Evolutionary conservation across 1,140 invertebrate species (phyloP).

Genomic region (Callitettix versicolor): DNA sequence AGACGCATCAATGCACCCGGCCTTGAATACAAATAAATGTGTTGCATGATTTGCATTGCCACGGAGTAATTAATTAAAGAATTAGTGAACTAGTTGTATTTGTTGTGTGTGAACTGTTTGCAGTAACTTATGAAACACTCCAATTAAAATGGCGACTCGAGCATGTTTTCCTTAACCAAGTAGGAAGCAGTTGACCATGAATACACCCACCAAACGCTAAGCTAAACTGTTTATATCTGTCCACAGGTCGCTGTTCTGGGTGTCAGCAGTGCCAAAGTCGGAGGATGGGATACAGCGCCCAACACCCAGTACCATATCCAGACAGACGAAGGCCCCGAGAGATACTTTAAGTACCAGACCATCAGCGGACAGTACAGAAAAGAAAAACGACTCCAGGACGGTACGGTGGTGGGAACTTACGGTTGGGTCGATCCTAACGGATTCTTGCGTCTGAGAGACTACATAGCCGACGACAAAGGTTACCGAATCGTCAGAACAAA

Average conservation of each 20-base stretch:
- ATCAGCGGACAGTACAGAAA: constrained; percentile 78
- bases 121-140: too few species aligned
- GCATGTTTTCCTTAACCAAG: too few species aligned
- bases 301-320: constrained; percentile 76
- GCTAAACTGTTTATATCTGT: too few species aligned
- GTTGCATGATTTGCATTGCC: too few species aligned
- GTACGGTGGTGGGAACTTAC: constrained; percentile 50
- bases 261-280: constrained; percentile 25
- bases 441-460: constrained; percentile 68
- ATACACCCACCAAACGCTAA: too few species aligned
- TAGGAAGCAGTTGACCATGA: too few species aligned
- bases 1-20: too few species aligned
- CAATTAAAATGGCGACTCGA: too few species aligned
- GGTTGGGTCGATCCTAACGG: constrained; percentile 78
- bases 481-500: constrained; percentile 68
- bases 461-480: constrained; percentile 69
- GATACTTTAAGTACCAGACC: constrained; percentile 78
- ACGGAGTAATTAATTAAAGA: too few species aligned
- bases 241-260: constrained; percentile 24
- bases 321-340: constrained; percentile 78
- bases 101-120: too few species aligned
- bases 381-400: constrained; percentile 71
- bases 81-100: too few species aligned
- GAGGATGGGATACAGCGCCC: constrained; percentile 45
- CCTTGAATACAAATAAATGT: too few species aligned